Conservation (phyloP, 2,888 invertebrate genomes). For the Coenonympha glycerion region DNA sequence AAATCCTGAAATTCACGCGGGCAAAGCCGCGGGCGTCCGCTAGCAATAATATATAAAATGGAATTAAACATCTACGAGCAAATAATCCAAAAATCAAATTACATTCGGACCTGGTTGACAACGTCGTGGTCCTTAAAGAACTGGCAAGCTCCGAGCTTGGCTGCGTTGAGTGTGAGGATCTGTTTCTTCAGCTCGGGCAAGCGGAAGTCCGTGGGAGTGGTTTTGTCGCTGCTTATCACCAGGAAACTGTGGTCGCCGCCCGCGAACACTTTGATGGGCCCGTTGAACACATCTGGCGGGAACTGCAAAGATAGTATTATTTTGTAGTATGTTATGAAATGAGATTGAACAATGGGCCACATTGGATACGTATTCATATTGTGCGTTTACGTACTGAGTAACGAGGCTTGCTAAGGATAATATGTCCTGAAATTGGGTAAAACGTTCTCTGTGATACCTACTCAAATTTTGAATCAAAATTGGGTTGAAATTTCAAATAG, state of each 20-base stretch:
- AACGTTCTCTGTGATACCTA: too few relatives aligned
- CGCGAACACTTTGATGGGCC: slow-evolving; percentile 79
- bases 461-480: too few relatives aligned
- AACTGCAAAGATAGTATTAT: slow-evolving; percentile 52
- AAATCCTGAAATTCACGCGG: too few relatives aligned
- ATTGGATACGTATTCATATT: too few relatives aligned
- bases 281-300: slow-evolving; percentile 49
- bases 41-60: background rate
- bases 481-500: too few relatives aligned
- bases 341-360: too few relatives aligned
- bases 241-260: slow-evolving; percentile 94
- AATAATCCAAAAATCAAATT: slow-evolving; percentile 6
- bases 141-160: slow-evolving; percentile 77
- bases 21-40: too few relatives aligned
- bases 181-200: slow-evolving; percentile 75
- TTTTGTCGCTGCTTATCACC: slow-evolving; percentile 68
- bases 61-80: too few relatives aligned
- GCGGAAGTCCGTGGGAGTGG: slow-evolving; percentile 79
- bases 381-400: too few relatives aligned
- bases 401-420: too few relatives aligned
- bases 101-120: slow-evolving; percentile 75
- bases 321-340: background rate
- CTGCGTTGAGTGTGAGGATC: slow-evolving; percentile 79
- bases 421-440: too few relatives aligned
- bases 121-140: slow-evolving; percentile 76